phyloP scores from a whole-genome alignment of 2,797 vertebrate species.

The Malurus leucopterus region DNA sequence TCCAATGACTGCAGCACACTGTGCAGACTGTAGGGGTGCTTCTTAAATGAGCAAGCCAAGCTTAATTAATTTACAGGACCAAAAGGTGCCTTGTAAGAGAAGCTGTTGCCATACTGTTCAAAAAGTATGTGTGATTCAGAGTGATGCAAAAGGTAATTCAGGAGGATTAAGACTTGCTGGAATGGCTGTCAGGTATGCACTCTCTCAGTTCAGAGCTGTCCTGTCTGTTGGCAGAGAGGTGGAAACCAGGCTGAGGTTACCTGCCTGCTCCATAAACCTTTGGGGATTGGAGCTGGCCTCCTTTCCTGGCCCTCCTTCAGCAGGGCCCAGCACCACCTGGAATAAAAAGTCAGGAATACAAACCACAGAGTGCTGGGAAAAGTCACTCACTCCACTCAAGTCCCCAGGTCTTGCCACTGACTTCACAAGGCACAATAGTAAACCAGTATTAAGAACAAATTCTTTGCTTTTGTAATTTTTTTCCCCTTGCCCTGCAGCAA shows the following conservation, averaged over 20 bases:
- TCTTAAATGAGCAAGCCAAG: background rate
- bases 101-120: background rate
- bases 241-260: background rate
- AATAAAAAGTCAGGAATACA: background rate
- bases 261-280: fast-evolving
- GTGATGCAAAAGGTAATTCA: background rate
- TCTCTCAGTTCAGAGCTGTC: background rate
- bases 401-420: background rate
- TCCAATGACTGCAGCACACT: fast-evolving
- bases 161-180: background rate
- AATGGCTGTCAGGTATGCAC: background rate
- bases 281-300: fast-evolving
- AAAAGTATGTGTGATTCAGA: background rate
- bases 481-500: background rate
- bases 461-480: background rate
- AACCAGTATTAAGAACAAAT: background rate
- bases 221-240: background rate
- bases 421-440: background rate
- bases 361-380: background rate
- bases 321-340: background rate
- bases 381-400: background rate
- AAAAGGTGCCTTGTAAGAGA: background rate
- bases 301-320: fast-evolving
- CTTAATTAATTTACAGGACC: background rate
- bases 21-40: background rate